These are phyloP conservation scores for Psittacula echo DNA, from an alignment of 2,797 vertebrate genomes.

Conservation along the genomic window DNA sequence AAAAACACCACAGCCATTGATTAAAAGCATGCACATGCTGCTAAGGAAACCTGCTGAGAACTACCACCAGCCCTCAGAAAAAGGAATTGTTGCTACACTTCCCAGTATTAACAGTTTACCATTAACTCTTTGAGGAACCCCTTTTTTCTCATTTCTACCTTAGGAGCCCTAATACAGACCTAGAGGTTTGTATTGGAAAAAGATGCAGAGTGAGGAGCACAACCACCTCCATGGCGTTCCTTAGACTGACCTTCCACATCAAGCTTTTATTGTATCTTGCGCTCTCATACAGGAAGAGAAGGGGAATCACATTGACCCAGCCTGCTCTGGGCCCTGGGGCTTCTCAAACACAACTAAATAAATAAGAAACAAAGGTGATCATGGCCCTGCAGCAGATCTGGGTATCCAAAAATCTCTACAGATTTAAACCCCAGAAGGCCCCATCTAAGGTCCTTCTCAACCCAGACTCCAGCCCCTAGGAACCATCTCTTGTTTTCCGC, in stretches of 20 bases:
- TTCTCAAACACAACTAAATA: background rate
- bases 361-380: background rate
- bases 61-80: background rate
- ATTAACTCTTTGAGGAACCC: background rate
- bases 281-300: background rate
- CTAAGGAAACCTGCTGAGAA: background rate
- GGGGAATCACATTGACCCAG: background rate
- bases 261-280: background rate
- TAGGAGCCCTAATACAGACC: background rate
- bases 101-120: background rate
- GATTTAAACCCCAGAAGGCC: background rate
- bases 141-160: background rate
- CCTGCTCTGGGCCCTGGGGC: background rate
- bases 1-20: background rate
- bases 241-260: background rate
- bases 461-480: background rate
- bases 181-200: background rate
- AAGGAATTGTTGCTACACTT: background rate
- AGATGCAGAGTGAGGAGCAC: background rate
- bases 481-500: background rate
- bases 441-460: background rate
- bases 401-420: background rate
- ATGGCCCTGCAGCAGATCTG: background rate
- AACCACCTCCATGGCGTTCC: background rate
- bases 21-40: background rate